phyloP scores from a whole-genome alignment of 2,797 vertebrate genomes.

The Silurus aristotelis region DNA sequence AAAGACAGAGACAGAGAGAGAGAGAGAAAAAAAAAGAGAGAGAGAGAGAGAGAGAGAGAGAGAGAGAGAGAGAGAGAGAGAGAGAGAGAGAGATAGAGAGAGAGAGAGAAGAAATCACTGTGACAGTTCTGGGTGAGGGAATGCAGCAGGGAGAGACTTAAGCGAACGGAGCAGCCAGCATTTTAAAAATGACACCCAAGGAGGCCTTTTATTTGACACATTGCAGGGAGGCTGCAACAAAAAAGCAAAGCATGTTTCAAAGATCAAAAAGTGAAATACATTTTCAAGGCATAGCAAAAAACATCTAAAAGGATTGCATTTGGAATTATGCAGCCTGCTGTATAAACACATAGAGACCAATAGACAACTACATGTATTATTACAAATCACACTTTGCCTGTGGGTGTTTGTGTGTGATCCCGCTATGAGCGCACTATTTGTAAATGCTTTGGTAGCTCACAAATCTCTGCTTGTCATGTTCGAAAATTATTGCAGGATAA shows the following conservation, averaged over 20 bases:
- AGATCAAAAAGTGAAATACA: constrained; percentile 54
- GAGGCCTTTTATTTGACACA: constrained; percentile 55
- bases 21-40: constrained; percentile 33
- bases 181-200: constrained; percentile 57
- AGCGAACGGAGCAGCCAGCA: constrained; percentile 49
- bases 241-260: constrained; percentile 38
- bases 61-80: not conserved
- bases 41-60: not conserved
- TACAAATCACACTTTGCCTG: constrained; percentile 23
- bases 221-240: constrained; percentile 44
- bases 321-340: constrained; percentile 33
- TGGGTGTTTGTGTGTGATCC: constrained; percentile 25
- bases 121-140: constrained; percentile 58
- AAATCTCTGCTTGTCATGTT: constrained; percentile 1
- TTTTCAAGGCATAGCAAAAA: constrained; percentile 47
- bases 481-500: constrained; percentile 28
- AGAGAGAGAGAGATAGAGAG: constrained; percentile 33
- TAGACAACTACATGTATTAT: constrained; percentile 31
- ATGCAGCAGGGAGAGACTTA: constrained; percentile 56
- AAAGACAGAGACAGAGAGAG: constrained; percentile 31
- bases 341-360: constrained; percentile 29
- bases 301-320: constrained; percentile 46
- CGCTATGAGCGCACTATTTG: not conserved
- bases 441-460: constrained; percentile 15
- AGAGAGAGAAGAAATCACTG: constrained; percentile 46